Evolutionary conservation across 2,113 vertebrate genomes (phyloP).

Genomic region (Atrichornis clamosus): DNA sequence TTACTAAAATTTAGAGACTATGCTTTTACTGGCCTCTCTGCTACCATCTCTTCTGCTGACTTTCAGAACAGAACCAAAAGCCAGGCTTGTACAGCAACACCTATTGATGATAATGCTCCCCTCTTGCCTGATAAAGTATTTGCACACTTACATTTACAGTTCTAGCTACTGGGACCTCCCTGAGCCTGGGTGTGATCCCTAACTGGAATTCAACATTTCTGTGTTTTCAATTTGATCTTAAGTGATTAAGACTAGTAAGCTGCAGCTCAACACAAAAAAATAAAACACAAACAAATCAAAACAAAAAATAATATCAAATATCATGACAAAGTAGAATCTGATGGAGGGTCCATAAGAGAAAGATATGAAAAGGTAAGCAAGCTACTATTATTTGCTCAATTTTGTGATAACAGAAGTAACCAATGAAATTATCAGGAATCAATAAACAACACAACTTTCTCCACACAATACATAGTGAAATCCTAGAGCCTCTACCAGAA

Average conservation of each 20-base stretch:
- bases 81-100: not conserved
- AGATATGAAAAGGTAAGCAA: not conserved
- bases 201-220: not conserved
- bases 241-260: not conserved
- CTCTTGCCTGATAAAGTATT: not conserved
- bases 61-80: not conserved
- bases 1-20: not conserved
- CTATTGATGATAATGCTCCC: not conserved
- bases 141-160: not conserved
- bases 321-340: not conserved
- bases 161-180: not conserved
- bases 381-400: not conserved
- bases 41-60: not conserved
- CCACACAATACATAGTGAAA: not conserved
- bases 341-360: not conserved
- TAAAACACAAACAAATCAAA: not conserved
- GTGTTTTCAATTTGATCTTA: not conserved
- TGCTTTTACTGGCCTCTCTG: not conserved
- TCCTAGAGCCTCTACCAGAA: not conserved
- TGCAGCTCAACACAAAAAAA: not conserved
- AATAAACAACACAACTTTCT: not conserved
- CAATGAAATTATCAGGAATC: not conserved
- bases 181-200: not conserved
- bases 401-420: not conserved
- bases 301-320: not conserved